phyloP scores from a whole-genome alignment of 2,113 vertebrate genomes.

The Notothenia coriiceps region DNA sequence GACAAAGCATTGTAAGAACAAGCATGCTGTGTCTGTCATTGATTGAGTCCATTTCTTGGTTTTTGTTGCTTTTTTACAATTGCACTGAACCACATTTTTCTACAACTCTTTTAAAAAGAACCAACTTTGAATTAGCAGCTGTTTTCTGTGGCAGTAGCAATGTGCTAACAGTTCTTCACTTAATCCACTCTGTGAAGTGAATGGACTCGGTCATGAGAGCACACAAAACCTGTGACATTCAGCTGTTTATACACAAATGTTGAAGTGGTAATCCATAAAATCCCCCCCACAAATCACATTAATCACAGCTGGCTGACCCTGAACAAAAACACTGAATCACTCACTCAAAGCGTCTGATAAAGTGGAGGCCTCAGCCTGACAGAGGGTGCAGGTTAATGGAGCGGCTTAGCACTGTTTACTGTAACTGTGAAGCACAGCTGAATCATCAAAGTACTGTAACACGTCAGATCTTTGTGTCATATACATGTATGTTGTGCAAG shows the following conservation, averaged over 20 bases:
- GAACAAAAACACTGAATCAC: conserved; percentile 72
- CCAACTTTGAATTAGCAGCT: conserved; percentile 15
- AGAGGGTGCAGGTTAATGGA: conserved; percentile 40
- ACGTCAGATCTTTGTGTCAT: neutral
- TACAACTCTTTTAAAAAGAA: conserved; percentile 9
- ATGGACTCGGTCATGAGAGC: conserved; percentile 69
- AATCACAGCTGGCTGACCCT: conserved; percentile 80
- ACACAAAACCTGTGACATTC: conserved; percentile 80
- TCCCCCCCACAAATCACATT: conserved; percentile 78
- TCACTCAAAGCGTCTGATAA: conserved; percentile 41
- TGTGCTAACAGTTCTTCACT: conserved; percentile 52
- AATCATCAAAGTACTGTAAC: conserved; percentile 8
- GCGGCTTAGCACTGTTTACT: conserved; percentile 8
- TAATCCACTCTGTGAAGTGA: conserved; percentile 74
- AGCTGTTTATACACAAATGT: conserved; percentile 82
- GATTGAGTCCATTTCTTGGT: neutral
- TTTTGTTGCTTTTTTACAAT: conserved; percentile 4
- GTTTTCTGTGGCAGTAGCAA: conserved; percentile 22
- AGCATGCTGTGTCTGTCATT: neutral
- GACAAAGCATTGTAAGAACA: neutral
- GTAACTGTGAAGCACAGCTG: neutral
- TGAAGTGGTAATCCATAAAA: conserved; percentile 80
- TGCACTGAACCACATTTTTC: conserved; percentile 16
- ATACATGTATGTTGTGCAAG: too few species aligned
- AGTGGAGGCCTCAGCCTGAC: conserved; percentile 39